Conservation (phyloP, 1,140 invertebrate species). For the Euwallacea similis region DNA sequence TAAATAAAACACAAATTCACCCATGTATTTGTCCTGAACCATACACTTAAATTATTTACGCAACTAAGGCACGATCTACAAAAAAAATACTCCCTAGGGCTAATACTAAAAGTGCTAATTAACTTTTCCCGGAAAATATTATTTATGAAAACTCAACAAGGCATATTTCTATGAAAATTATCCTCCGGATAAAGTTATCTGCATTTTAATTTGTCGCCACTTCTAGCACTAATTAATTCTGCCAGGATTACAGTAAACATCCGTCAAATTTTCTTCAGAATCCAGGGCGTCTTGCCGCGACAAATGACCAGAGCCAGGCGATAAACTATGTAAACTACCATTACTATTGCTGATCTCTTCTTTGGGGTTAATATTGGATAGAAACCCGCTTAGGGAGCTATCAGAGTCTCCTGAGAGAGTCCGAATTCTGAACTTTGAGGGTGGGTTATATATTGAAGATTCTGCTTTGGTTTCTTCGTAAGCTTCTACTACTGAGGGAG, state of each 20-base stretch:
- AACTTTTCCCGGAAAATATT: too few species aligned
- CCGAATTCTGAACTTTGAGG: slow-evolving; percentile 12
- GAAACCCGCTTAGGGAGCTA: slow-evolving; percentile 33
- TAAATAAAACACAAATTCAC: too few species aligned
- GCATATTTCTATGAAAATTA: too few species aligned
- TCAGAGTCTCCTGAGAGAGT: slow-evolving; percentile 44
- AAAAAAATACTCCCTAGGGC: too few species aligned
- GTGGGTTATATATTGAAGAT: slow-evolving; percentile 9
- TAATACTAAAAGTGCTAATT: too few species aligned
- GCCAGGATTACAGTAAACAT: slow-evolving; percentile 49
- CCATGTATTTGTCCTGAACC: too few species aligned
- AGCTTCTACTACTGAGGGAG: slow-evolving; percentile 8
- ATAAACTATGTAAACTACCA: slow-evolving; percentile 41
- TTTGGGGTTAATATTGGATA: slow-evolving; percentile 17
- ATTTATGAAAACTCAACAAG: too few species aligned
- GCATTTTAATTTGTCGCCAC: too few species aligned
- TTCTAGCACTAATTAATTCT: slow-evolving; percentile 5
- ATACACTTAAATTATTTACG: too few species aligned
- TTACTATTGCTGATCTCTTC: slow-evolving; percentile 31
- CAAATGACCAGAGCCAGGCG: slow-evolving; percentile 46
- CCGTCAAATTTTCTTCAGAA: slow-evolving; percentile 46
- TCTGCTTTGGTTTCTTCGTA: neutral
- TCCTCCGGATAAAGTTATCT: too few species aligned
- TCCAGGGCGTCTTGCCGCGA: slow-evolving; percentile 51
- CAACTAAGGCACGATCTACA: too few species aligned